Conservation (phyloP, 2,113 vertebrate species). For the Dicrurus megarhynchus region DNA sequence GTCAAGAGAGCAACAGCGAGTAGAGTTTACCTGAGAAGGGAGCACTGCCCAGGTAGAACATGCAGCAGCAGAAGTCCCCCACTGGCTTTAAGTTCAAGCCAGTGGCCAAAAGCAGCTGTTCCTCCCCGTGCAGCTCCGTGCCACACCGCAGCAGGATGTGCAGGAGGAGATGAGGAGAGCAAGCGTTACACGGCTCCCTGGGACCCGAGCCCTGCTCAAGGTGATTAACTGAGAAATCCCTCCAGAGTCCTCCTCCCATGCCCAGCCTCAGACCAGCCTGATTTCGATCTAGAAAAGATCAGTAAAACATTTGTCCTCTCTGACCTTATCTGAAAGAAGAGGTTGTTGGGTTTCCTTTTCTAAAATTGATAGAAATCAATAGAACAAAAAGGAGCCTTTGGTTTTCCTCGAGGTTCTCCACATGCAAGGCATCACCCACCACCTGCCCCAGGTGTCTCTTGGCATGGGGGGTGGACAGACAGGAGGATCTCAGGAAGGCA, state of each 20-base stretch:
- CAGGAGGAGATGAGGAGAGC: background rate
- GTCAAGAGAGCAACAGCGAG: background rate
- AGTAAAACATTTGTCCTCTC: background rate
- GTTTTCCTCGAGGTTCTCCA: background rate
- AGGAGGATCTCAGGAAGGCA: background rate
- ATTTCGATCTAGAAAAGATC: background rate
- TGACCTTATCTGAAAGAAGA: background rate
- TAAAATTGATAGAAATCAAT: background rate
- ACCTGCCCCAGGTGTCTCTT: background rate
- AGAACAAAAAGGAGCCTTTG: background rate
- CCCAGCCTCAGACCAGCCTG: background rate
- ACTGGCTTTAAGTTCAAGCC: background rate
- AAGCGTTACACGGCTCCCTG: background rate
- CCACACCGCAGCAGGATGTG: background rate
- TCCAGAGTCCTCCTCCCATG: background rate
- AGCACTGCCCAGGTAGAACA: background rate
- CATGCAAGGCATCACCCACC: background rate
- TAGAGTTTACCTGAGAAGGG: background rate
- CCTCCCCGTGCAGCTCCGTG: background rate
- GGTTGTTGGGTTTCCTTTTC: background rate
- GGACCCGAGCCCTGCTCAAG: background rate
- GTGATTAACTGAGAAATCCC: background rate
- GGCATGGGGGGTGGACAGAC: background rate
- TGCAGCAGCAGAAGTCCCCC: background rate
- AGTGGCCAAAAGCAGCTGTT: background rate